Percentiles rank a stretch among this genome's conserved stretches.
Conservation (phyloP, 35 echinoderm and acorn worm genomes). For the Diadema setosum region DNA sequence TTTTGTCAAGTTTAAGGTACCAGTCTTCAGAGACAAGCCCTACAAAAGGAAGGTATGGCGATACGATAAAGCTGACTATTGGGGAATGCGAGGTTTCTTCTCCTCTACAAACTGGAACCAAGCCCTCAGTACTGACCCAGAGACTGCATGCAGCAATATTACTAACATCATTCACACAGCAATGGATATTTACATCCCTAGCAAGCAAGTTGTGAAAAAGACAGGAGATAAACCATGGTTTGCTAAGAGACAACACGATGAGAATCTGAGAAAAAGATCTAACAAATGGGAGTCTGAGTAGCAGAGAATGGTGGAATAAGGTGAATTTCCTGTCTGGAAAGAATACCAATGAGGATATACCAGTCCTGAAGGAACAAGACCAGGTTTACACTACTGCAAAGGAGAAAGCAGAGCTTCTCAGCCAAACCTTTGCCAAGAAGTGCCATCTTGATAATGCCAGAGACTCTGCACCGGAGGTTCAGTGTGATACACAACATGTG, state of each 20-base stretch:
- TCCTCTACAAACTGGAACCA: neutral
- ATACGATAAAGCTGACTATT: conserved; percentile 10
- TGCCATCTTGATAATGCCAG: neutral
- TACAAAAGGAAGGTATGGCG: neutral
- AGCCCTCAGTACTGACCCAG: neutral
- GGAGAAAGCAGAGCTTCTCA: neutral
- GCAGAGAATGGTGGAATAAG: neutral
- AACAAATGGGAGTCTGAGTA: neutral
- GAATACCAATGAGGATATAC: neutral
- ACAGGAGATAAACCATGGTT: conserved; percentile 47
- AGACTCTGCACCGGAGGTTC: neutral
- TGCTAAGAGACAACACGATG: conserved; percentile 9
- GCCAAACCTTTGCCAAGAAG: neutral
- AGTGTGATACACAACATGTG: too few species aligned
- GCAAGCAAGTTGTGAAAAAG: conserved; percentile 16
- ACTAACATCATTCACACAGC: conserved; percentile 26
- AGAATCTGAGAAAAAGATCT: neutral
- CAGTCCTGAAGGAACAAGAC: neutral
- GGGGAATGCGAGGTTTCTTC: conserved; percentile 28
- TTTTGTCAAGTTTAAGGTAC: neutral
- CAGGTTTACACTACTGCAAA: neutral
- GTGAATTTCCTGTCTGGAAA: neutral
- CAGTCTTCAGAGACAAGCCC: neutral
- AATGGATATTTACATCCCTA: conserved; percentile 44
- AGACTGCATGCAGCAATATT: neutral